Percentiles rank a stretch among this genome's conserved stretches.
phyloP scores from a whole-genome alignment of 2,113 vertebrate genomes.

The Panthera uncia region DNA sequence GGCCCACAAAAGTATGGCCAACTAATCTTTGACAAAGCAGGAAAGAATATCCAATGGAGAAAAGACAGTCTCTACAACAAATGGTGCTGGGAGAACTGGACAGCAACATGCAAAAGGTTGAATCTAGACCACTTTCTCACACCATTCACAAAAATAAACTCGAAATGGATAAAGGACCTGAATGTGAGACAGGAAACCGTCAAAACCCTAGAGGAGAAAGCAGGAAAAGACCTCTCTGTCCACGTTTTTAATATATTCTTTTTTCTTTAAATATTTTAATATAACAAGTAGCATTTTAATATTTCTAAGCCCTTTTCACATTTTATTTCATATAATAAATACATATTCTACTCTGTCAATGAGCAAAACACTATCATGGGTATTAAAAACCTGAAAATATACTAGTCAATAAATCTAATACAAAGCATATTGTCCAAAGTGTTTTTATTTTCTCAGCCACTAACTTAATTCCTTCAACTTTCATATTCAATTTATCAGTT shows the following conservation, averaged over 20 bases:
- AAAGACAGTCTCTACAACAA: no score
- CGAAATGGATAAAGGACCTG: no score
- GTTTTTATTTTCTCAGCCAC: background rate
- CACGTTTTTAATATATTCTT: background rate
- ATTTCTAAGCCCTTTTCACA: background rate
- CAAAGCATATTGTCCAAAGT: background rate
- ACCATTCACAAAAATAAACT: no score
- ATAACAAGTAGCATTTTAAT: background rate
- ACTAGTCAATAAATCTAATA: background rate
- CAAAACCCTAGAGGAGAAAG: no score
- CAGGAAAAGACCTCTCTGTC: no score
- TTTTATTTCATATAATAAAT: background rate
- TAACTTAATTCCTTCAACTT: background rate
- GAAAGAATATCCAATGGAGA: no score
- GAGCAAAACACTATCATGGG: background rate
- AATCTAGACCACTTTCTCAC: no score
- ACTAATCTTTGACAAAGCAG: no score
- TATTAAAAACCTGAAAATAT: constrained; percentile 8
- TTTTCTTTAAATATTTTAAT: background rate
- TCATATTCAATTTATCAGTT: background rate
- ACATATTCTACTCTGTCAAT: background rate
- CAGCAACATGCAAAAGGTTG: no score
- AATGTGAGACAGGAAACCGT: no score
- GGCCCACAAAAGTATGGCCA: no score
- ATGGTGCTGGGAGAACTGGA: no score